Percentiles rank a stretch among this genome's conserved stretches.
Evolutionary conservation across 1,140 invertebrate species (phyloP).

Genomic region (Acyrthosiphon pisum): DNA sequence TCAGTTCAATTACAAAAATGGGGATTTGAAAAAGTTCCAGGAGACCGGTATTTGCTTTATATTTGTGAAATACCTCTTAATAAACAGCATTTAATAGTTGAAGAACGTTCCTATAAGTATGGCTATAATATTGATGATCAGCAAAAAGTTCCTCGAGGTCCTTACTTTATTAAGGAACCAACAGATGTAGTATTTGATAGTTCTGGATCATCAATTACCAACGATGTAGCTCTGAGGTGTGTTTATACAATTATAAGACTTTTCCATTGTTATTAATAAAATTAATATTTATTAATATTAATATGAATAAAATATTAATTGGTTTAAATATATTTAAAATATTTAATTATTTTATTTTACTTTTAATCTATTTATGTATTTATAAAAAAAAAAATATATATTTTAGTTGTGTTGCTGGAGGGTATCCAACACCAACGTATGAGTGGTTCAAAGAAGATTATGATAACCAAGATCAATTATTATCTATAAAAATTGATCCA

Average conservation of each 20-base stretch:
- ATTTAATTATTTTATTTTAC: not conserved
- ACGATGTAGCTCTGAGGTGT: constrained; percentile 77
- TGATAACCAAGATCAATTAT: constrained; percentile 73
- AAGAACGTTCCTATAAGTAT: constrained; percentile 83
- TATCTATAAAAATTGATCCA: constrained; percentile 78
- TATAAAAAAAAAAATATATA: not conserved
- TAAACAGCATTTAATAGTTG: constrained; percentile 72
- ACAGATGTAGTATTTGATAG: constrained; percentile 82
- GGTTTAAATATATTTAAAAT: not conserved
- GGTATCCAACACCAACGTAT: constrained; percentile 89
- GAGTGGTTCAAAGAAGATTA: constrained; percentile 91
- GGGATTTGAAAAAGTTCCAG: constrained; percentile 82
- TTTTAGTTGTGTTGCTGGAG: constrained; percentile 79
- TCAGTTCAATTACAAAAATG: constrained; percentile 77
- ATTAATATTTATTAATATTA: not conserved
- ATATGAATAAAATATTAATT: not conserved
- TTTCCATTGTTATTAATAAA: not conserved
- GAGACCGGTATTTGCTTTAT: constrained; percentile 77
- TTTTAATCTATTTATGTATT: not conserved
- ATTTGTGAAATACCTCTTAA: constrained; percentile 85
- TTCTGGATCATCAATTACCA: constrained; percentile 72
- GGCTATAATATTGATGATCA: constrained; percentile 79
- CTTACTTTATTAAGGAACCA: constrained; percentile 87
- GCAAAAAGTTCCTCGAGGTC: constrained; percentile 81
- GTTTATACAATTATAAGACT: constrained; percentile 58